Evolutionary conservation across 35 echinoderm and acorn worm genomes (phyloP).

Genomic region (Hemicentrotus pulcherrimus): DNA sequence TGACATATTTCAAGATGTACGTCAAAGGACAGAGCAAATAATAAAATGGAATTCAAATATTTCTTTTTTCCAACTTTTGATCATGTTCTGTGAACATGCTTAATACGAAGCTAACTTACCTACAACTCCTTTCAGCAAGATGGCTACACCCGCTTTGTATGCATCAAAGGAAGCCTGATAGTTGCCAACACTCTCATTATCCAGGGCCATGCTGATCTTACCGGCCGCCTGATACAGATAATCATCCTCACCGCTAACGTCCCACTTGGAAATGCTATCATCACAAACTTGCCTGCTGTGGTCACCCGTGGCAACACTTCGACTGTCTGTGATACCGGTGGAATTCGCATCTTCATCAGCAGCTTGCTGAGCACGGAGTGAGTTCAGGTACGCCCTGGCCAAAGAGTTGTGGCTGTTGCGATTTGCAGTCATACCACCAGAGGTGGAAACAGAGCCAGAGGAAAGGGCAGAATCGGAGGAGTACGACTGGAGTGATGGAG

Average conservation of each 20-base stretch:
- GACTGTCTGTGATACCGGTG: constrained; percentile 69
- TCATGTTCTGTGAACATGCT: background rate
- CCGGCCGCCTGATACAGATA: constrained; percentile 86
- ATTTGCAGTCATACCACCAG: constrained; percentile 4
- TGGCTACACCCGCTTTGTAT: constrained; percentile 88
- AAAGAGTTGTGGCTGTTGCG: constrained; percentile 70
- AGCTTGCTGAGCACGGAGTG: constrained; percentile 84
- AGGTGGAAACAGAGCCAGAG: background rate
- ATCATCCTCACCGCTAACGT: constrained; percentile 87
- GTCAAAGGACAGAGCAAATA: too few species aligned
- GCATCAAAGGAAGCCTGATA: constrained; percentile 92
- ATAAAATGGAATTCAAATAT: too few species aligned
- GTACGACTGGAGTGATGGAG: constrained; percentile 23
- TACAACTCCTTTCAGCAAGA: constrained; percentile 88
- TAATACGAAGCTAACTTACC: constrained; percentile 61
- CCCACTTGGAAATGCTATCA: constrained; percentile 76
- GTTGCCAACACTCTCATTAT: constrained; percentile 85
- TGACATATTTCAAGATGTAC: too few species aligned
- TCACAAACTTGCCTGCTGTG: constrained; percentile 50
- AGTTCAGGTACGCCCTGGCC: constrained; percentile 89
- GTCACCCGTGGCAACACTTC: background rate
- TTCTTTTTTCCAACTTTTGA: background rate
- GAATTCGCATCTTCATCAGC: constrained; percentile 72
- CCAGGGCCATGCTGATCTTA: constrained; percentile 83
- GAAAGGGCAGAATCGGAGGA: background rate